phyloP scores from a whole-genome alignment of 2,113 vertebrate species.

The Emydura subglobosa region DNA sequence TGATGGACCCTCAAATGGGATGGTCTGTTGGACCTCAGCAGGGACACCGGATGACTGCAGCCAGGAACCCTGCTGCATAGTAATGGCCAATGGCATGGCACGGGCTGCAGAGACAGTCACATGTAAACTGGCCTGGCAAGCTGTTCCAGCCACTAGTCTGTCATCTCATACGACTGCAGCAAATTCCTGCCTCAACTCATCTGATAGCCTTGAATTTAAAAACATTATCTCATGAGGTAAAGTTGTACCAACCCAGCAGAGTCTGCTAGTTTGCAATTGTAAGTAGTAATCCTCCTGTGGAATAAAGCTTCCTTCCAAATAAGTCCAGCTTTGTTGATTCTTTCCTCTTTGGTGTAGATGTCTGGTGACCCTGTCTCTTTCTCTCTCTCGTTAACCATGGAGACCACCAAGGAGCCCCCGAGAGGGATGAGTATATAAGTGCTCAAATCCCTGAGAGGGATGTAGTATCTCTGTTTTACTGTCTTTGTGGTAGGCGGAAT shows the following conservation, averaged over 20 bases:
- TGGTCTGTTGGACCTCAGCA: background rate
- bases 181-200: background rate
- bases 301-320: background rate
- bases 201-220: background rate
- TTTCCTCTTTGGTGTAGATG: background rate
- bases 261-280: background rate
- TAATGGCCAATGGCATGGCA: background rate
- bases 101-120: background rate
- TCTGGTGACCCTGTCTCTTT: background rate
- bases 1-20: background rate
- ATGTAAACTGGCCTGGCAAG: background rate
- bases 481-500: background rate
- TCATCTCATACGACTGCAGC: background rate
- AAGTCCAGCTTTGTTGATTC: background rate
- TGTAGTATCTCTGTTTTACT: background rate
- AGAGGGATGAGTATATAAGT: background rate
- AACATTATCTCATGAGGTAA: background rate
- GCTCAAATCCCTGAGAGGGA: background rate
- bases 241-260: background rate
- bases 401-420: background rate
- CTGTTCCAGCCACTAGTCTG: background rate
- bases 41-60: background rate
- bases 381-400: background rate
- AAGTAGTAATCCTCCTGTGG: background rate
- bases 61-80: background rate